A percentile compares a stretch with the other conserved stretches of the same genome.
These are phyloP conservation scores for Nasonia vitripennis DNA, from an alignment of 1,140 invertebrate species.

Conservation along the genomic window DNA sequence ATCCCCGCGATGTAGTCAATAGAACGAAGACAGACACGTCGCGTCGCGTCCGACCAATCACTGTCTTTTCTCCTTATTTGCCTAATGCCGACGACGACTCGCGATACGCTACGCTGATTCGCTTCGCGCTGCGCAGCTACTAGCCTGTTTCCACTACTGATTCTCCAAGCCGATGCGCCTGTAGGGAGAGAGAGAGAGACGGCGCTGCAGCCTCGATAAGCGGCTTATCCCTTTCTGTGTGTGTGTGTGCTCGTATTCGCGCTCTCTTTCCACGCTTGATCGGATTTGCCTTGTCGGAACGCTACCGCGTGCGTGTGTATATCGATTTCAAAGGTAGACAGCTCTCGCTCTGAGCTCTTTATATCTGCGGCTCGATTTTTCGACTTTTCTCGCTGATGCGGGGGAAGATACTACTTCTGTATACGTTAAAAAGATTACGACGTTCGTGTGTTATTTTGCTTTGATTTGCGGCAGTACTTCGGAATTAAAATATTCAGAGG, in stretches of 20 bases:
- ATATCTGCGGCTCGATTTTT: too few species aligned
- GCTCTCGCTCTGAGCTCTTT: background rate
- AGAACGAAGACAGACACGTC: slow-evolving; percentile 28
- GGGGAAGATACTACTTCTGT: background rate
- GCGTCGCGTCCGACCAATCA: slow-evolving; percentile 1
- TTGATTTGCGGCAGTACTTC: too few species aligned
- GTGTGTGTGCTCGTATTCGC: background rate
- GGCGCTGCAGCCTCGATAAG: background rate
- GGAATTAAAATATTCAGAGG: too few species aligned
- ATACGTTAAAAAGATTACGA: background rate
- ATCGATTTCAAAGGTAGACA: background rate
- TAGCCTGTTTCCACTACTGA: background rate
- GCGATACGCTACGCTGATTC: background rate
- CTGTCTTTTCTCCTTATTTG: slow-evolving; percentile 41
- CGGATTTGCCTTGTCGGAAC: background rate
- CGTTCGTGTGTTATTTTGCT: too few species aligned
- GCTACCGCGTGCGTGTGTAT: background rate
- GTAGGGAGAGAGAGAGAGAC: too few species aligned
- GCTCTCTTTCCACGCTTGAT: background rate
- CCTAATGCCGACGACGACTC: background rate
- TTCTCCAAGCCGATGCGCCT: background rate
- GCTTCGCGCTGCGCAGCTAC: background rate
- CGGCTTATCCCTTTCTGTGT: background rate
- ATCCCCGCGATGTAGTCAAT: background rate
- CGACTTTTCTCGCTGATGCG: background rate